Base-by-base conservation (phyloP, 2,888 invertebrate genomes). In the Parthenolecanium corni region DNA sequence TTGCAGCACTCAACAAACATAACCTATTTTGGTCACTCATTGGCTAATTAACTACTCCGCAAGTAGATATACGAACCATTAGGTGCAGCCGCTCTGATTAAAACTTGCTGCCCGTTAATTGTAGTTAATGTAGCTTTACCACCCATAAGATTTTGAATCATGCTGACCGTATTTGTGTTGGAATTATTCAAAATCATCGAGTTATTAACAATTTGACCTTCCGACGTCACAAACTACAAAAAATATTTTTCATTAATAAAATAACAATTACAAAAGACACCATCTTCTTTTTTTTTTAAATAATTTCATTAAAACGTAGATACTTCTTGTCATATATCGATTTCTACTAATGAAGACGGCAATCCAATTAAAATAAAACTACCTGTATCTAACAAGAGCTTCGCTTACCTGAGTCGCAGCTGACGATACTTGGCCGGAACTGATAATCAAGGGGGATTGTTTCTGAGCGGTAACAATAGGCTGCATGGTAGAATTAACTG, bases 101-200 rank as follows among this genome's bases (percentile, higher is more conserved):
- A 77, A 25, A 90, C 87, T 73, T 89, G 89, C 71, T 89, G 89
- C 0, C 89, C 89, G 72, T 86, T 86, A 24, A 90, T 84, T 0
- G 86, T 87, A 0, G 89, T 87, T 63, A 90, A 78, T 72, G 89
- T 88, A 9, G 89, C 81, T 73, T 89, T 89, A 6, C 89, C 89
- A 16, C 85, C 80, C 1, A 87, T 86, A 65, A 89, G 77, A 72
- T 89, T 89, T 1, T 87, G 86, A 65, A 90, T 77, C 72, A 89
- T 89, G 71, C 88, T 88, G 16, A 86, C 87, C 44, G 89, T 75
- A 2, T 83, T 84, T 72, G 85, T 86, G 70, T 84, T 87, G 51
- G 88, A 84, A 51, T 88, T 58, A 36, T 58, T 64, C 18, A 64
- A 3, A 2, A 58, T 23, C 71, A 72, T 31, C 72, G 70, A 51